Evolutionary conservation across 2,888 invertebrate species (phyloP).

Genomic region (Ferdinandea cuprea): DNA sequence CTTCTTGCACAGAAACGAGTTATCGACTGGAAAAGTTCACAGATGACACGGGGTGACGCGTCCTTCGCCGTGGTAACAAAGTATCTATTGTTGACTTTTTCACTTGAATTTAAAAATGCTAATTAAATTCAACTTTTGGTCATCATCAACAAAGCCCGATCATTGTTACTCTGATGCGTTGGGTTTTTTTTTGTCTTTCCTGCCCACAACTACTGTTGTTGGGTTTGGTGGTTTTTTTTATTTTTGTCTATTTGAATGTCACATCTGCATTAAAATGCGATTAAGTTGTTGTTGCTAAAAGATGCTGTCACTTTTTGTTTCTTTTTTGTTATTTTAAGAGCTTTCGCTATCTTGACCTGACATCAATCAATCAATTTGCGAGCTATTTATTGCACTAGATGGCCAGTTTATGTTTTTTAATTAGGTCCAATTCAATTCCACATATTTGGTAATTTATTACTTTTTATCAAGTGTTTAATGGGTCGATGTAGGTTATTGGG

Average conservation of each 20-base stretch:
- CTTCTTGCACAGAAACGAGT: slow-evolving; percentile 2
- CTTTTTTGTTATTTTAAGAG: too few relatives aligned
- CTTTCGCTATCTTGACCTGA: slow-evolving; percentile 2
- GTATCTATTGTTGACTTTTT: slow-evolving; percentile 41
- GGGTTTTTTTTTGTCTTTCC: background rate
- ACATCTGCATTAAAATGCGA: slow-evolving; percentile 39
- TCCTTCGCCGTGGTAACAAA: slow-evolving; percentile 41
- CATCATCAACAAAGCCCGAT: slow-evolving; percentile 40
- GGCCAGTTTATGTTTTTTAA: background rate
- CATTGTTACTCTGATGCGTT: slow-evolving; percentile 1
- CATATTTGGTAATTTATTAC: background rate
- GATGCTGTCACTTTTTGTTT: background rate
- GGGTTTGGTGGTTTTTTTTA: background rate
- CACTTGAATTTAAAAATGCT: slow-evolving; percentile 44
- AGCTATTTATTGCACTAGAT: background rate
- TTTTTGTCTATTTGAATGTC: slow-evolving; percentile 27
- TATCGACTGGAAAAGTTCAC: slow-evolving; percentile 1
- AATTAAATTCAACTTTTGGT: slow-evolving; percentile 53
- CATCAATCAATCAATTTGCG: slow-evolving; percentile 32
- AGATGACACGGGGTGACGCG: background rate
- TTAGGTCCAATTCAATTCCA: background rate
- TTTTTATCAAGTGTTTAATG: background rate
- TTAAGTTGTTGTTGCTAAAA: slow-evolving; percentile 21
- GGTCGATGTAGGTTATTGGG: slow-evolving; percentile 2
- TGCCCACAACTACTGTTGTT: too few relatives aligned